Base-by-base conservation (phyloP, 2,888 invertebrate species). In the Apeira syringaria region DNA sequence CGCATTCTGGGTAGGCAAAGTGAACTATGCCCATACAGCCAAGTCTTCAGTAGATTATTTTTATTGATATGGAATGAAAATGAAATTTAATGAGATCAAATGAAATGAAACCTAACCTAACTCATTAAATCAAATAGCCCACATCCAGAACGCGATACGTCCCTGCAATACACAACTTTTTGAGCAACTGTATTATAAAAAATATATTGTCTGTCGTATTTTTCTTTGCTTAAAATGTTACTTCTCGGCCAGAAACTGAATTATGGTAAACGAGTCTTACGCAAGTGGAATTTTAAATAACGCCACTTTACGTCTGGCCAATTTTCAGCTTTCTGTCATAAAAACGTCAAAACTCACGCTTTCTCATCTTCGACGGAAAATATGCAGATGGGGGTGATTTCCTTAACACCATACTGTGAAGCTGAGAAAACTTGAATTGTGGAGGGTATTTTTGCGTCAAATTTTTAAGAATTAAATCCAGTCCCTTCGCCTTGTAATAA, bases 261-360 rank as follows among this genome's bases (percentile, higher is more conserved):
- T 33, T 44, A 44, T 44, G 36, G 32, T 43, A 44, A 38, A 33
- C 22, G 34, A 10, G 25, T 12, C n/a, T 32, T 28, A 37, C 43
- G 43, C 38, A 22, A 39, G 25, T 26, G 11, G 45, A 45, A 45
- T 45, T 39, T 45, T 45, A 45, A 39, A 32, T 27, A 37, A 34
- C 43, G 18, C 12, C 25, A 30, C 24, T 42, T 34, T 27, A 18
- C 15, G 13, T 26, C 31, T 15, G 37, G 43, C 18, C 37, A 35
- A 38, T 44, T 37, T 44, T 29, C 24, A 37, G 44, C 31, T 12
- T 33, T 30, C 7, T 18, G 35, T 24, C 33, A 13, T 24, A 30
- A 26, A 40, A 36, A 35, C 39, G 45, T 46, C 45, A 40, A n/a
- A 43, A 29, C 37, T 43, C 32, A 22, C 34, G 30, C 30, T 22